Evolutionary conservation across 1,140 invertebrate species (phyloP), one percentile per base, ranked within the genome.

Genomic region (Ditylenchus dipsaci): DNA sequence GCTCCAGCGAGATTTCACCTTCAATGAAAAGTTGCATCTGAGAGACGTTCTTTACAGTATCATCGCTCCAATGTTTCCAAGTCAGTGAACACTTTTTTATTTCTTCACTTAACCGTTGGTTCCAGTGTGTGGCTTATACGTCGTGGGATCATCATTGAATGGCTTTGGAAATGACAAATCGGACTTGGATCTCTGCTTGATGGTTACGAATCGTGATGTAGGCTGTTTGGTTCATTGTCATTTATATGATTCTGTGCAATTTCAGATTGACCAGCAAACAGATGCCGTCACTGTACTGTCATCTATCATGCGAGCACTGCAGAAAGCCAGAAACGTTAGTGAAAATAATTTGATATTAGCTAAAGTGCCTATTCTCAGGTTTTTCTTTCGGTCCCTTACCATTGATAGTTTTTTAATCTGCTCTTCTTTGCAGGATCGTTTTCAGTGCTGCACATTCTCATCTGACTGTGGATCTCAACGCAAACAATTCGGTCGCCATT

Each of bases 61-160:
- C 21, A 78, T 80, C 33, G 69, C 75, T 29, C 77, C 78, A 23
- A 69, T 70, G 26, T 70, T 70, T 53, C 68, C 68, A 61, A 69
- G 68, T 70, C 33, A 30, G 26, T 53, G 15, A 53, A 53, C 3
- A 53, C 49, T 53, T 53, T 17, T 21, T 17, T 8, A 7, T 47
- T 49, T 27, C 30, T 0, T 23, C 23, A 53, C 8, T 53, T 21
- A 45, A 11, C n/a, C 49, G 15, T 19, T 15, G n/a, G 15, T 21
- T 70, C 71, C 26, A 70, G 68, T 70, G 67, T 70, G 68, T 42
- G 68, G 68, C 30, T 62, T 70, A 42, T 70, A 70, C 84, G 87
- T 97, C 82, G 93, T 97, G 65, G 95, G 95, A 0, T 97, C 94
- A 0, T 96, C 93, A 26, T 90, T 96, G 86, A 95, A 91, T 75